Evolutionary conservation across 2,113 vertebrate species (phyloP), one percentile per base, ranked within the genome.

Genomic region (Mobula hypostoma): DNA sequence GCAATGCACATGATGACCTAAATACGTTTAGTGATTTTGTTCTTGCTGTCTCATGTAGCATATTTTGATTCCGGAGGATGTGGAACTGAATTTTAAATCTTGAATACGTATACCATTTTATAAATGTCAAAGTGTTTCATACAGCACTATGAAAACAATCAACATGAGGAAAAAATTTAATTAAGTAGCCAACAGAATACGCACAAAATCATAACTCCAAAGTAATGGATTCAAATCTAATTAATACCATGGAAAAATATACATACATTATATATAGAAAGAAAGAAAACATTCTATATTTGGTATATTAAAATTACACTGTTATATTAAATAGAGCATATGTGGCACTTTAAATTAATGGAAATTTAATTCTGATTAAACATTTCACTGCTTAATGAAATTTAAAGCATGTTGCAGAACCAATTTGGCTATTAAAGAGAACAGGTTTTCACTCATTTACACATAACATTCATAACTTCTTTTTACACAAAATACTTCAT

Each of bases 281-380:
- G 90, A 74, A 93, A 93, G 19, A 93, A 48, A 48, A 76, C 70
- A 93, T 56, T 92, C 88, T 93, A 40, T 74, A 56, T 76, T 93
- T 76, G 91, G 91, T 74, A 92, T 92, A 40, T 74, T 74, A 74
- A 93, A 93, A 93, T 93, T 56, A 93, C 72, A 66, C 70, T 72
- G 36, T 27, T 61, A 92, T 92, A 24, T 72, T 72, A 72, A 74
- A 72, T 15, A 29, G 40, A 56, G 61, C 63, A 79, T 36, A 36
- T n/a, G 72, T 88, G 61, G 63, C 32, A 15, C 70, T 27, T 93
- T 74, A 93, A 93, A 74, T 76, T 48, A 40, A 76, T 72, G 68
- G 24, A 93, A 74, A 74, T 36, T 29, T 93, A 32, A 40, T 61
- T 90, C 68, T 36, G 7, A 32, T 72, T 24, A 48, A 92, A 92